Percentiles rank a stretch among this genome's conserved stretches.
These are phyloP conservation scores for Gonocerus acuteangulatus DNA, from an alignment of 2,888 invertebrate genomes.

Conservation along the genomic window DNA sequence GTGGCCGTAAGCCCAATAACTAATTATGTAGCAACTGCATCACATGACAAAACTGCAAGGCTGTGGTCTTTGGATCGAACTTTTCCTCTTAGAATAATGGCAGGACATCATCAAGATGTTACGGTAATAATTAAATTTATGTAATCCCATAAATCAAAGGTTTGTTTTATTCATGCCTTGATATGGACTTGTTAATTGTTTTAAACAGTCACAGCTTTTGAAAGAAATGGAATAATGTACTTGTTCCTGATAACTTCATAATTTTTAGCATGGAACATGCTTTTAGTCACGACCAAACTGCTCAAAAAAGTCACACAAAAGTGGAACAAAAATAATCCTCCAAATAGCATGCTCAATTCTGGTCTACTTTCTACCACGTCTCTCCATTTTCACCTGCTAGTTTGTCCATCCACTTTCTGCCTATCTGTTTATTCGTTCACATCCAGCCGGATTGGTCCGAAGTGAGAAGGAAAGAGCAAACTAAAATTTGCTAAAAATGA, in stretches of 20 bases:
- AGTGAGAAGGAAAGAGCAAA: no score
- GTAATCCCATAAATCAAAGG: not conserved
- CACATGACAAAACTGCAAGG: conserved; percentile 70
- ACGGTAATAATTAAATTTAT: conserved; percentile 61
- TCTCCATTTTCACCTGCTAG: no score
- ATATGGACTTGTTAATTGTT: not conserved
- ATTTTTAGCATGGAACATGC: not conserved
- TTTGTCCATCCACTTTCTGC: no score
- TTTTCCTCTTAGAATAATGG: conserved; percentile 73
- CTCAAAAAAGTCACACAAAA: no score
- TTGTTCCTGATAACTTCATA: not conserved
- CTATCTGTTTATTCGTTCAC: no score
- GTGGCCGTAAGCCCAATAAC: conserved; percentile 63
- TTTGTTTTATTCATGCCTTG: not conserved
- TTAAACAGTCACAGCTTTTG: not conserved
- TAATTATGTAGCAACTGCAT: conserved; percentile 67
- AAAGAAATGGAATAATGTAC: not conserved
- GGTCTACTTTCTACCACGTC: no score
- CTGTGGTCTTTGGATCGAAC: conserved; percentile 75
- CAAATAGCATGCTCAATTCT: no score
- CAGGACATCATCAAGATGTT: conserved; percentile 81
- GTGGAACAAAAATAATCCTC: no score
- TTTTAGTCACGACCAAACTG: no score
- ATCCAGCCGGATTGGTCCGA: no score
- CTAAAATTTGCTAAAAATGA: no score